phyloP scores from a whole-genome alignment of 2,113 vertebrate genomes.

The Corvus cornix region DNA sequence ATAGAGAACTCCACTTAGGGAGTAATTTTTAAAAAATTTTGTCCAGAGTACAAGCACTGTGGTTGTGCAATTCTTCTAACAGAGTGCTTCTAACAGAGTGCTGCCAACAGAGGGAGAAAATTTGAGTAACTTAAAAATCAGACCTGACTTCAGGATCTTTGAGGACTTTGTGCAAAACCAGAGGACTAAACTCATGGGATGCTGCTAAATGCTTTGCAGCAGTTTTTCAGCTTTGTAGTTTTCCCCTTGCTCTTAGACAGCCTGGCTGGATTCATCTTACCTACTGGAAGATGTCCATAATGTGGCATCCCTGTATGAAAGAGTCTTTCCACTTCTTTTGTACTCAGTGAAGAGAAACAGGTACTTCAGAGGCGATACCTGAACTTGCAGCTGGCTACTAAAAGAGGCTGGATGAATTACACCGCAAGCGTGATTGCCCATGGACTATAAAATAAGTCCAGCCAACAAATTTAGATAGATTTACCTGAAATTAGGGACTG shows the following conservation, averaged over 20 bases:
- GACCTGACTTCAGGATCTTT: background rate
- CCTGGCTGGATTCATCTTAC: background rate
- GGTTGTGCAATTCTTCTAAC: background rate
- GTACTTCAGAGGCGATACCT: background rate
- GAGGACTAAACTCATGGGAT: background rate
- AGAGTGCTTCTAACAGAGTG: background rate
- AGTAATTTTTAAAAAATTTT: background rate
- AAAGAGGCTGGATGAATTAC: background rate
- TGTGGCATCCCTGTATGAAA: background rate
- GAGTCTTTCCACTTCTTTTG: background rate
- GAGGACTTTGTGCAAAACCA: background rate
- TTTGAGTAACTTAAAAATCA: slow-evolving; percentile 22
- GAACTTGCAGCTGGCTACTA: background rate
- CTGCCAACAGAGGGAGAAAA: background rate
- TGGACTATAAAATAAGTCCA: background rate
- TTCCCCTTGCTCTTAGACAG: background rate
- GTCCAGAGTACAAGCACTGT: background rate
- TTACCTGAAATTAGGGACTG: background rate
- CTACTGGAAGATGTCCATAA: background rate
- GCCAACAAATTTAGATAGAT: background rate
- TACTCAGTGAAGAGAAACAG: background rate
- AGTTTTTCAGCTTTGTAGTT: background rate
- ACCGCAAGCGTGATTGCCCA: background rate
- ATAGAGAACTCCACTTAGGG: background rate
- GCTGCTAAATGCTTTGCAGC: background rate